Evolutionary conservation across 2,113 vertebrate species (phyloP), one percentile per base, ranked within the genome.

Genomic region (Ictidomys tridecemlineatus): DNA sequence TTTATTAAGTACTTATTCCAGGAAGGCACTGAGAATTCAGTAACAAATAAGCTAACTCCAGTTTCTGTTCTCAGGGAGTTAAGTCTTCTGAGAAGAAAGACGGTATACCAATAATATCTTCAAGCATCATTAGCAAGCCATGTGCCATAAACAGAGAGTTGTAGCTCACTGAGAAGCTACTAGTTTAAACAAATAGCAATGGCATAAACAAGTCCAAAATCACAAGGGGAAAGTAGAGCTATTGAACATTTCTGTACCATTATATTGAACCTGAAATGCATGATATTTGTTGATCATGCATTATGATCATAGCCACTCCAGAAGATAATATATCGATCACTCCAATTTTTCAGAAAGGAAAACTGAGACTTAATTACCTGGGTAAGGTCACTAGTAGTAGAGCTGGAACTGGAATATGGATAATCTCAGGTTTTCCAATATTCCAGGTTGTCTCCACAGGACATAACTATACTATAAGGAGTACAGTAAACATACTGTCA

Each of bases 41-140:
- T 16, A 30, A 85, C 24, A 93, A 74, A 65, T 63, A 67, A 94
- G 28, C 48, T 0, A 16, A 74, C 76, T 84, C 28, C 77, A 39
- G 7, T 93, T 72, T 83, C 65, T 92, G 58, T 51, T 72, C 53
- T 82, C 30, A 32, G 13, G 17, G 22, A 69, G 17, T 32, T 89
- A 70, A 92, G 32, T 56, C 63, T 92, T 94, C 56, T 51, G 22
- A 82, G 39, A 30, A 72, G 72, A 94, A 92, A 77, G 63, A 63
- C 30, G 26, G 48, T 37, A 3, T 82, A 4, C 12, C 45, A 48
- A 37, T 61, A 11, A 13, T 51, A 61, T 51, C 20, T 48, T 74
- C 4, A 22, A 67, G n/a, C 10, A 14, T 79, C 76, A 12, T 78
- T 39, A 18, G 61, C 74, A n/a, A 96, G 65, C 58, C 17, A 3